Evolutionary conservation across 2,113 vertebrate genomes (phyloP).

Genomic region (Hydrochoerus hydrochaeris): DNA sequence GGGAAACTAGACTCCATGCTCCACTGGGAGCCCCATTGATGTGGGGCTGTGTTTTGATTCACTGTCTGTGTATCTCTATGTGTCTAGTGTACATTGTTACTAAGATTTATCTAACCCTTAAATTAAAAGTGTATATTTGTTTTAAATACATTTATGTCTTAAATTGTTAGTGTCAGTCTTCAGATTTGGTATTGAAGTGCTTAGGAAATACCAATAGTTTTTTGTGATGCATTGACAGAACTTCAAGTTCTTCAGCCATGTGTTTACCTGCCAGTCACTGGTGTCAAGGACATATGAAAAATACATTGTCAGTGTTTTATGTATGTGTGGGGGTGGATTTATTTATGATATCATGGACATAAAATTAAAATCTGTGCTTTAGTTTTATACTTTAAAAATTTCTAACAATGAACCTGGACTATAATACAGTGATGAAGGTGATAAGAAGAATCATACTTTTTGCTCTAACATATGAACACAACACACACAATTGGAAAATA

Average conservation of each 20-base stretch:
- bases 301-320: background rate
- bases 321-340: background rate
- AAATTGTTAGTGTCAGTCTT: background rate
- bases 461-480: background rate
- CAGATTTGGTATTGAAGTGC: background rate
- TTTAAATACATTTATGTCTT: background rate
- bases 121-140: background rate
- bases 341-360: background rate
- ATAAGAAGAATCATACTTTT: background rate
- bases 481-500: background rate
- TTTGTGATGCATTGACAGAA: background rate
- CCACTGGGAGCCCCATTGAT: background rate
- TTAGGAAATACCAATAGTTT: background rate
- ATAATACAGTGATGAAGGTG: no score
- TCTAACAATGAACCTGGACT: no score
- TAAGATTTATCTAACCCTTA: background rate
- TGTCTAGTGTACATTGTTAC: background rate
- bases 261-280: background rate
- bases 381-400: background rate
- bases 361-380: background rate
- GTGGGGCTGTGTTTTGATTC: background rate
- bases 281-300: background rate
- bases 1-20: background rate
- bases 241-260: background rate
- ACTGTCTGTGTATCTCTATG: background rate